These are phyloP conservation scores for Muscicapa comitata DNA, from an alignment of 2,797 vertebrate genomes.

Conservation along the genomic window DNA sequence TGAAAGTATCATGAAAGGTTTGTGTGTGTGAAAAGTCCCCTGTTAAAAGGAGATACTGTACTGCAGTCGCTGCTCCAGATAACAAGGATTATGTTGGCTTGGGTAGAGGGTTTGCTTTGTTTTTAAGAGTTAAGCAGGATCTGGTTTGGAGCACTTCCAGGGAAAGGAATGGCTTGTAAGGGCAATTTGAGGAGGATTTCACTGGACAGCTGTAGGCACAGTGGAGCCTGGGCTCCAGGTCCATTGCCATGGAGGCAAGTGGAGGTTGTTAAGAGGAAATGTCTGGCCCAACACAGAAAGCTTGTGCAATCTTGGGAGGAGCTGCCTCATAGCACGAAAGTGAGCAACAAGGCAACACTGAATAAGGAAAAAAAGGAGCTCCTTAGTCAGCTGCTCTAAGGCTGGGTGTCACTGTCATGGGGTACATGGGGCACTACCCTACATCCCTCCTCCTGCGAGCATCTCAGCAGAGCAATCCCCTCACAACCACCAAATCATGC, in stretches of 20 bases:
- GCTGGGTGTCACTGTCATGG: rapidly evolving
- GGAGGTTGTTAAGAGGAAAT: background rate
- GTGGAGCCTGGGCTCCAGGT: background rate
- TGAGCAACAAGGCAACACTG: background rate
- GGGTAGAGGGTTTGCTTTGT: background rate
- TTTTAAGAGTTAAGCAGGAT: background rate
- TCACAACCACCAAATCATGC: background rate
- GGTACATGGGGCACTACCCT: background rate
- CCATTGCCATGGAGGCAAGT: background rate
- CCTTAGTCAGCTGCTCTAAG: background rate
- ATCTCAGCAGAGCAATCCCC: background rate
- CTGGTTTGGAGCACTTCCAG: background rate
- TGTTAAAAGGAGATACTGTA: rapidly evolving
- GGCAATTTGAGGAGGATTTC: background rate
- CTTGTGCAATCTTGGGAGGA: background rate
- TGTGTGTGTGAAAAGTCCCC: background rate
- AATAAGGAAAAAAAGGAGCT: background rate
- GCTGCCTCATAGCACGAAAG: background rate
- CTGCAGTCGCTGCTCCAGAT: background rate
- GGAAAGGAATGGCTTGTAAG: background rate
- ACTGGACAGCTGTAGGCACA: background rate
- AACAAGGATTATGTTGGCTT: background rate
- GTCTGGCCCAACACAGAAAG: background rate
- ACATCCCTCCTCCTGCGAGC: background rate
- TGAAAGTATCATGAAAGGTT: background rate